Conservation (phyloP, 2,888 invertebrate genomes). For the Tipula unca region DNA sequence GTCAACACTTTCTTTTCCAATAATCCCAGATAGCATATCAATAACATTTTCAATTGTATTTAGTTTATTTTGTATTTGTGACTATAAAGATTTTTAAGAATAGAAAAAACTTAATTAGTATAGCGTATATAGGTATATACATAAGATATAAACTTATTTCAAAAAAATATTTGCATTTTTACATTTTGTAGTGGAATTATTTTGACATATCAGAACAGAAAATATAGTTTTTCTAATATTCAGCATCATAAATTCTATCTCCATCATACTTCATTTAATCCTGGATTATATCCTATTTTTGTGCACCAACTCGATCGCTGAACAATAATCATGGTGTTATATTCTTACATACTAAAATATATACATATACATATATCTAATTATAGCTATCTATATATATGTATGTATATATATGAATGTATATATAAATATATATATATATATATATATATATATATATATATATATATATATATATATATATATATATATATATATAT, state of each 20-base stretch:
- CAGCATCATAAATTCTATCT: background rate
- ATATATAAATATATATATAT: no score
- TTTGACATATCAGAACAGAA: background rate
- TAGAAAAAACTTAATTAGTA: background rate
- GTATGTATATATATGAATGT: no score
- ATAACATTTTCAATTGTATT: conserved; percentile 78
- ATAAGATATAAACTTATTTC: background rate
- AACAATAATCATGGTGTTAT: background rate
- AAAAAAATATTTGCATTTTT: background rate
- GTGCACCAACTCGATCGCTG: background rate
- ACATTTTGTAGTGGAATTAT: background rate
- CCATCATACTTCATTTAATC: background rate
- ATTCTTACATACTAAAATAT: background rate
- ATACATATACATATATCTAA: background rate
- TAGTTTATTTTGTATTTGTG: conserved; percentile 41
- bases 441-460: no score
- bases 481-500: no score
- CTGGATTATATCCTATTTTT: background rate
- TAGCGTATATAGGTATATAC: background rate
- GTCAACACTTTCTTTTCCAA: conserved; percentile 54
- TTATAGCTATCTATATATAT: no score
- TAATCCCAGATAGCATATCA: conserved; percentile 78
- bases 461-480: no score
- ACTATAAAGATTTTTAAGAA: conserved; percentile 29
- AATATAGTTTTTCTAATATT: background rate